A percentile compares a stretch with the other conserved stretches of the same genome.
These are phyloP conservation scores for Lepus oiostolus DNA, from an alignment of 2,797 vertebrate species.

Conservation along the genomic window DNA sequence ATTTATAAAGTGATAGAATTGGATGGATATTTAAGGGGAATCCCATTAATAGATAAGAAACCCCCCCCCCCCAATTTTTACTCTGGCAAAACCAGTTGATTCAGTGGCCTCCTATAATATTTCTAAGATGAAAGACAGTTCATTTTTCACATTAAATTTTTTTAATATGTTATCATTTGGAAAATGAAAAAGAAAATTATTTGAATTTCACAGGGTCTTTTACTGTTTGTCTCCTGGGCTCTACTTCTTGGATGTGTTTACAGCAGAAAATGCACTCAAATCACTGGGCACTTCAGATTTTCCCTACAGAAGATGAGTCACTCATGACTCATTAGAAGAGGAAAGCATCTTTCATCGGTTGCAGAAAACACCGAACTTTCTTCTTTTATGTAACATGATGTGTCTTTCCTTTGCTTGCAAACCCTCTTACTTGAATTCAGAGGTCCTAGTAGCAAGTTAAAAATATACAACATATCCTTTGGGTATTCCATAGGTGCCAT, in stretches of 20 bases:
- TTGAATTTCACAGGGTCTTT: conserved; percentile 71
- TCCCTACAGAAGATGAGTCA: conserved; percentile 85
- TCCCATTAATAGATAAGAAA: conserved; percentile 12
- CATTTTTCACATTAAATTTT: conserved; percentile 56
- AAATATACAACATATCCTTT: conserved; percentile 79
- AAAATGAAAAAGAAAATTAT: conserved; percentile 66
- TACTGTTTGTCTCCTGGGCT: conserved; percentile 70
- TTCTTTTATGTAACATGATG: conserved; percentile 79
- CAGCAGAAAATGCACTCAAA: conserved; percentile 80
- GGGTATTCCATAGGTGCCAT: conserved; percentile 75
- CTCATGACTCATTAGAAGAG: conserved; percentile 86
- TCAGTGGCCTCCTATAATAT: conserved; percentile 42
- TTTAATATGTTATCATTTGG: conserved; percentile 54
- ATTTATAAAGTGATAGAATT: conserved; percentile 63
- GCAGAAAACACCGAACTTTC: conserved; percentile 68
- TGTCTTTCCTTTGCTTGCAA: conserved; percentile 80
- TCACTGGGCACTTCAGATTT: conserved; percentile 84
- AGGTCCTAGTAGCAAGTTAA: conserved; percentile 81
- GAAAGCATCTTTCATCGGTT: conserved; percentile 84
- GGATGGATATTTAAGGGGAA: conserved; percentile 52
- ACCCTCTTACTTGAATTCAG: conserved; percentile 84
- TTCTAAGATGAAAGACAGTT: conserved; percentile 41
- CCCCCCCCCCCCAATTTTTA: neutral
- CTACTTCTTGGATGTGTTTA: conserved; percentile 77
- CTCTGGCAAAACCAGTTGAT: neutral